A percentile compares a stretch with the other conserved stretches of the same genome.
These are phyloP conservation scores for Cyprinodon tularosa DNA, from an alignment of 2,113 vertebrate genomes.

Conservation along the genomic window DNA sequence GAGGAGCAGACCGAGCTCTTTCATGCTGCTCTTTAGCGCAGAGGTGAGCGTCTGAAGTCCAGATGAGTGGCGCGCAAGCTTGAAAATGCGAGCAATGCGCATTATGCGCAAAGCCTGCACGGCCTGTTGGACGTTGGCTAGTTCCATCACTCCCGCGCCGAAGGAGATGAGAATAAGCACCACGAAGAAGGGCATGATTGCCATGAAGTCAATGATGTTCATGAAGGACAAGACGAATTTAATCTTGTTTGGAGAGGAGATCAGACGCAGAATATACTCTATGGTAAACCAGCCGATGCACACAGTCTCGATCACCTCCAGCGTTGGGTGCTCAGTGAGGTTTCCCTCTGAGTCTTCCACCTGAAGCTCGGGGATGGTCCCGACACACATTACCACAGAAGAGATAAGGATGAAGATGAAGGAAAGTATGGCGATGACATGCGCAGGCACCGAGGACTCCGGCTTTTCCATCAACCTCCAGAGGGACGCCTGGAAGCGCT, in stretches of 20 bases:
- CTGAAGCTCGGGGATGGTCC: conserved; percentile 95
- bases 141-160: conserved; percentile 90
- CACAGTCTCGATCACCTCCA: conserved; percentile 93
- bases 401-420: conserved; percentile 94
- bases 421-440: conserved; percentile 89
- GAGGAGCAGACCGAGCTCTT: conserved; percentile 93
- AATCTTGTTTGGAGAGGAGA: conserved; percentile 89
- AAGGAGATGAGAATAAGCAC: conserved; percentile 89
- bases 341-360: conserved; percentile 86
- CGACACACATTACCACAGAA: conserved; percentile 93
- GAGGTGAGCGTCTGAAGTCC: conserved; percentile 96
- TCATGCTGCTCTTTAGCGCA: conserved; percentile 94
- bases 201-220: conserved; percentile 95
- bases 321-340: conserved; percentile 87
- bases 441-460: conserved; percentile 89
- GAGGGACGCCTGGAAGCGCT: conserved; percentile 86
- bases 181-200: conserved; percentile 95
- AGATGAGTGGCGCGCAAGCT: conserved; percentile 93
- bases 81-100: conserved; percentile 95
- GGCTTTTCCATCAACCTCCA: conserved; percentile 98
- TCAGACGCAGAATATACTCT: conserved; percentile 90
- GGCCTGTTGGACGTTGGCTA: conserved; percentile 94
- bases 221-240: conserved; percentile 91
- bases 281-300: conserved; percentile 97
- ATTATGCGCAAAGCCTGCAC: conserved; percentile 96